Base-by-base conservation (phyloP, 2,888 invertebrate genomes). In the Dicyrtomina minuta region DNA sequence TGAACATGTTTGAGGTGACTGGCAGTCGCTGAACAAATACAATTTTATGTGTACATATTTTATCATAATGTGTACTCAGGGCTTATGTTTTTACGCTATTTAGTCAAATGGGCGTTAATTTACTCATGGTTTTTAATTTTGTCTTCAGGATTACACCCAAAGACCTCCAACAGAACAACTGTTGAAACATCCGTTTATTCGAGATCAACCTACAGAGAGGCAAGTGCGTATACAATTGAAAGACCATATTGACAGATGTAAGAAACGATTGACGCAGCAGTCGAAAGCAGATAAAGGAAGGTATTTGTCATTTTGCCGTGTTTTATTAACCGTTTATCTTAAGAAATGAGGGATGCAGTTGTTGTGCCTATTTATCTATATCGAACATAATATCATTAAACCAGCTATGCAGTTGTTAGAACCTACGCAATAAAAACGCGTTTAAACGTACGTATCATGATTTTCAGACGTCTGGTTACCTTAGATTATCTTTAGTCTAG, bases 141-240 rank as follows among this genome's bases (percentile, higher is more conserved):
- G 62, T 76, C 79, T 97, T 72, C 98, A 99, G 86, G 98, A 99
- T 84, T 99, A 99, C 84, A 96, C 96, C 83, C 94, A 95, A 84
- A 87, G 99, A 81, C 98, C 98, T 74, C 97, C 95, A 84, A 99
- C 99, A 78, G 99, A 99, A 84, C 93, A 96, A 83, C 87, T 99
- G 77, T 85, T 99, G 77, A 96, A 95, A 83, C 97, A 99, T 86
- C 89, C 96, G 71, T 99, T 97, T 84, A 96, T 99, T 81, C 90
- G 93, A 84, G 98, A 99, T 85, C 97, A 98, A 84, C 97, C 98
- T 22, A 97, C 96, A 64, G 99, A 99, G 84, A 86, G 97, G 79
- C 96, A 98, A 86, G 96, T 98, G 78, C 87, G 97, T 81, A 97
- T 96, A 84, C 96, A 98, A 83, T 88, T 99, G 77, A 98, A 98